Conservation (phyloP, 2,797 vertebrate genomes). For the Psittacula echo region DNA sequence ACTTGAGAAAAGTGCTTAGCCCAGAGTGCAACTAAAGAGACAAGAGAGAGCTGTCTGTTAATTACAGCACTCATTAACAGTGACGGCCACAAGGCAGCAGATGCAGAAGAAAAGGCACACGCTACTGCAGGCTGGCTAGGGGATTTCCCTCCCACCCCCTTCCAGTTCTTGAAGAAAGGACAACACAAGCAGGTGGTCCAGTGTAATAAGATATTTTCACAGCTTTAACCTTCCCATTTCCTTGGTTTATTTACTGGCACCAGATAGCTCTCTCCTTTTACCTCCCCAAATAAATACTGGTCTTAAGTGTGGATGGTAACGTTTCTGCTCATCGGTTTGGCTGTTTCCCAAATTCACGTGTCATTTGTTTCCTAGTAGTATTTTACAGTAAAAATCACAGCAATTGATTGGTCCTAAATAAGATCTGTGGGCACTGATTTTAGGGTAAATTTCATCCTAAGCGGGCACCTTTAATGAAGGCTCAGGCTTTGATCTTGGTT, state of each 20-base stretch:
- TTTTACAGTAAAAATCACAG: not conserved
- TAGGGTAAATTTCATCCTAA: not conserved
- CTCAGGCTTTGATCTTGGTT: not conserved
- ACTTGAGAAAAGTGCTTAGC: conserved; percentile 81
- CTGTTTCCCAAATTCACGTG: not conserved
- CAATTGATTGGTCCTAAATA: not conserved
- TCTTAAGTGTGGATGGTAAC: conserved; percentile 1
- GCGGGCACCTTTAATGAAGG: not conserved
- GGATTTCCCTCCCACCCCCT: conserved; percentile 29
- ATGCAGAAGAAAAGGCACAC: conserved; percentile 62
- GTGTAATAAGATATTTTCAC: conserved; percentile 42
- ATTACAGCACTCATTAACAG: conserved; percentile 93
- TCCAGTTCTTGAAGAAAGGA: conserved; percentile 59
- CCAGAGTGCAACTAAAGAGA: conserved; percentile 83
- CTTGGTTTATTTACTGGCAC: conserved; percentile 34
- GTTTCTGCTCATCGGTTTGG: not conserved
- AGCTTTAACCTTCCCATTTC: conserved; percentile 52
- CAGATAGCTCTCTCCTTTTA: not conserved
- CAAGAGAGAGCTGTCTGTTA: conserved; percentile 90
- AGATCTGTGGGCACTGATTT: not conserved
- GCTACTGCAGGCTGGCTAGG: conserved; percentile 51
- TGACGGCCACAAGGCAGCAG: conserved; percentile 81
- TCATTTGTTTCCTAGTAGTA: not conserved
- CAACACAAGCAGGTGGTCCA: conserved; percentile 40
- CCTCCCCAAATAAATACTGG: not conserved